phyloP scores from a whole-genome alignment of 2,888 invertebrate genomes.

The Phasia obesa region DNA sequence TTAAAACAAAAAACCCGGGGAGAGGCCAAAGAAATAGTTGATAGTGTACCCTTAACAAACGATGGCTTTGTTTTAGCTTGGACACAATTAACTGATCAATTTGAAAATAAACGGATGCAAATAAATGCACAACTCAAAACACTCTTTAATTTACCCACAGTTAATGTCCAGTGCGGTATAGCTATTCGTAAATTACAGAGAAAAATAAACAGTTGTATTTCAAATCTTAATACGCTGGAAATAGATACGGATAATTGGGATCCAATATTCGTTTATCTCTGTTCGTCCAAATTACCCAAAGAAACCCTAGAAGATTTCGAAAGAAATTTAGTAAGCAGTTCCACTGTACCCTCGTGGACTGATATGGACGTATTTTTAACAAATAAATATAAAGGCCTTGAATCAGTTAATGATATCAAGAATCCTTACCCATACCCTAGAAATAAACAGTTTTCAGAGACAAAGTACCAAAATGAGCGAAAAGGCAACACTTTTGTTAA shows the following conservation, averaged over 20 bases:
- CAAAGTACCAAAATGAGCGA: no score
- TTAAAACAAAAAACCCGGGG: not conserved
- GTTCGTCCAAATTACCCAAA: not conserved
- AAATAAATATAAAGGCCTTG: not conserved
- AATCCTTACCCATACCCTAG: not conserved
- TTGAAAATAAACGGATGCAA: not conserved
- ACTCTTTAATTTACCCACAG: no score
- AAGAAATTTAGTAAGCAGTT: not conserved
- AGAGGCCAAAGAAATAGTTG: not conserved
- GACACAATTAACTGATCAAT: not conserved
- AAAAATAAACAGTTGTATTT: not conserved
- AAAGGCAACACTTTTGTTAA: no score
- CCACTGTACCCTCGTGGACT: not conserved
- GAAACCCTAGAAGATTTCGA: slow-evolving; percentile 3
- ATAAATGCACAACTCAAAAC: no score
- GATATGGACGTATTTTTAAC: not conserved
- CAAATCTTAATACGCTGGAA: not conserved
- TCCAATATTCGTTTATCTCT: slow-evolving; percentile 2
- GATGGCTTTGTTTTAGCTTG: no score
- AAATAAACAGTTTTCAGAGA: not conserved
- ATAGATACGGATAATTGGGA: slow-evolving; percentile 8
- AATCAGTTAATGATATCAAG: not conserved
- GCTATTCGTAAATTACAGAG: not conserved
- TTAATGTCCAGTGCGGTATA: no score
- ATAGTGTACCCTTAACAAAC: not conserved